Evolutionary conservation across 2,113 vertebrate genomes (phyloP).

Genomic region (Pachyramphus minor): DNA sequence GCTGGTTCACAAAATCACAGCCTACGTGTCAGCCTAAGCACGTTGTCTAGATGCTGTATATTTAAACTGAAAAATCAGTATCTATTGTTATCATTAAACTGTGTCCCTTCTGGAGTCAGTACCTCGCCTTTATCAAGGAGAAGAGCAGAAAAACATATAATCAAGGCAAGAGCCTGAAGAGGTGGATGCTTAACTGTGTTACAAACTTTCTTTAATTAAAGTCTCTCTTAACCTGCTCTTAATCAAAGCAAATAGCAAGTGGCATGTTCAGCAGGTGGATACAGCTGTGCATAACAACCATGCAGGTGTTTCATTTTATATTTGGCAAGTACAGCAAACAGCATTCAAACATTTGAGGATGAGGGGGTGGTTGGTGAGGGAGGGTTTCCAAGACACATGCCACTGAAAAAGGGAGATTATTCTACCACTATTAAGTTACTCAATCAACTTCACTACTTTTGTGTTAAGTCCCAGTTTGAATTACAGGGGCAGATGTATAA

Average conservation of each 20-base stretch:
- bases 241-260: slow-evolving; percentile 55
- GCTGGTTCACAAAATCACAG: not conserved
- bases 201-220: slow-evolving; percentile 52
- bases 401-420: not conserved
- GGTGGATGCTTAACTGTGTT: slow-evolving; percentile 9
- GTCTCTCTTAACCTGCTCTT: slow-evolving; percentile 53
- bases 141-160: slow-evolving; percentile 21
- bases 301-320: slow-evolving; percentile 54
- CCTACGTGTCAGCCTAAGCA: not conserved
- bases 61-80: not conserved
- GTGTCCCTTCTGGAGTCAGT: not conserved
- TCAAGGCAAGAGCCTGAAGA: slow-evolving; percentile 22
- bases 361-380: not conserved
- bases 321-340: not conserved
- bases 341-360: not conserved
- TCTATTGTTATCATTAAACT: not conserved
- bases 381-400: not conserved
- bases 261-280: slow-evolving; percentile 48
- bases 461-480: slow-evolving; percentile 3
- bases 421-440: not conserved
- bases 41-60: not conserved
- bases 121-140: not conserved
- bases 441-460: not conserved
- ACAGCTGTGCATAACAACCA: slow-evolving; percentile 54
- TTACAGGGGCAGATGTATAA: slow-evolving; percentile 23